Base-by-base conservation (phyloP, 2,113 vertebrate species). In the Pseudorasbora parva region DNA sequence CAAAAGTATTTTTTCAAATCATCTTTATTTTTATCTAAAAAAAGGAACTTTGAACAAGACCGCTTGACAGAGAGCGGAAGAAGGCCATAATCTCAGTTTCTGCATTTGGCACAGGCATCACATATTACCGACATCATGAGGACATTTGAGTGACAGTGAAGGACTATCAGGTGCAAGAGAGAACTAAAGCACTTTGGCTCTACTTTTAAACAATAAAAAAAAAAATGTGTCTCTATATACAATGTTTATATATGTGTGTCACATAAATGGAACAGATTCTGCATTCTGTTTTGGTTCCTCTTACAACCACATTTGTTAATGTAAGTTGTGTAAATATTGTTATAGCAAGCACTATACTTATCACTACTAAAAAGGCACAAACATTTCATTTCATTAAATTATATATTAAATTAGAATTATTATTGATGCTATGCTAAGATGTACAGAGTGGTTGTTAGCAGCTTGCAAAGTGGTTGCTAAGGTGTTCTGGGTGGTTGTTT, bases 11-110 rank as follows among this genome's bases (percentile, higher is more conserved):
- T n/a, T 30, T 77, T 81, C 1, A 27, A 5, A 23, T 68, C n/a
- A 41, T 12, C 33, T 25, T 73, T 51, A n/a, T n/a, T 66, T 68
- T 19, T 73, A 23, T 84, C 47, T 30, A 25, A 45, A 76, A 43
- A 56, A 51, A 33, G 27, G 60, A 68, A 68, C 19, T 80, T 66
- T 80, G 78, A 68, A 51, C 60, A 51, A 21, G 25, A 12, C 23
- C 8, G 8, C 8, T 27, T 25, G 5, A 41, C 30, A 47, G n/a
- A 49, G 4, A 80, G 17, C 4, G 15, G 60, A 78, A 60, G 17
- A 25, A 76, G 17, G 21, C 33, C 56, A 60, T 45, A 9, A 6
- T 12, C 33, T 17, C 27, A 54, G 15, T 43, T 78, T 27, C 62
- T 23, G 37, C 7, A 19, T 30, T 7, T 62, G 12, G 23, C 56